Evolutionary conservation across 2,888 invertebrate genomes (phyloP).

Genomic region (Cremastobaeus sp.): DNA sequence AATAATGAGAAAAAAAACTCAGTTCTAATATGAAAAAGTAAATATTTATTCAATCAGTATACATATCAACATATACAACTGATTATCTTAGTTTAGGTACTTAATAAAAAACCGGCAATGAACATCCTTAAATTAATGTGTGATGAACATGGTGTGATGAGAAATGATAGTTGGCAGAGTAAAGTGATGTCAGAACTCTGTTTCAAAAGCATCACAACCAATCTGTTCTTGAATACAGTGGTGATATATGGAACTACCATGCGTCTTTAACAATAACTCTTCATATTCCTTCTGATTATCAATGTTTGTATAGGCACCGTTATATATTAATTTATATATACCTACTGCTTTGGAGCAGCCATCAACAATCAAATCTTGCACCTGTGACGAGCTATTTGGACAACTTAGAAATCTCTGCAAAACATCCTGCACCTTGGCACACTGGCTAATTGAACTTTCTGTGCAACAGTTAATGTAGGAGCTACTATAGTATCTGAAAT

Average conservation of each 20-base stretch:
- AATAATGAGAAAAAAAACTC: no score
- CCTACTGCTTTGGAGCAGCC: constrained; percentile 66
- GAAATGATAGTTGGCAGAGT: constrained; percentile 53
- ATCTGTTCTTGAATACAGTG: constrained; percentile 65
- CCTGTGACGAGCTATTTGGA: constrained; percentile 7
- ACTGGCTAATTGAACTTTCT: constrained; percentile 67
- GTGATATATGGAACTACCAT: constrained; percentile 83
- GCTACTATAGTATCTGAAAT: constrained; percentile 69
- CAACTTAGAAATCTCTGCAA: constrained; percentile 67
- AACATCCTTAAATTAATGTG: constrained; percentile 6
- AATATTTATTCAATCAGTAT: constrained; percentile 36
- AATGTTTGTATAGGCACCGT: constrained; percentile 55
- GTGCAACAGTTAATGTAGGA: constrained; percentile 67
- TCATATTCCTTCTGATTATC: constrained; percentile 74
- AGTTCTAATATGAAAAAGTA: constrained; percentile 14
- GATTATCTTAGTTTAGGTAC: constrained; percentile 9
- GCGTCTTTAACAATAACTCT: constrained; percentile 82
- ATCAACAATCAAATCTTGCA: constrained; percentile 33
- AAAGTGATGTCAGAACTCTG: constrained; percentile 66
- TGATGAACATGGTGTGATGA: constrained; percentile 46
- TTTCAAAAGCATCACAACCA: constrained; percentile 63
- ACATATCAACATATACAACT: constrained; percentile 9
- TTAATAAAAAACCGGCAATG: constrained; percentile 58
- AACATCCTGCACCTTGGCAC: constrained; percentile 70
- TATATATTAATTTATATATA: constrained; percentile 67